Conservation (phyloP, 2,113 vertebrate genomes). For the Ranitomeya imitator region DNA sequence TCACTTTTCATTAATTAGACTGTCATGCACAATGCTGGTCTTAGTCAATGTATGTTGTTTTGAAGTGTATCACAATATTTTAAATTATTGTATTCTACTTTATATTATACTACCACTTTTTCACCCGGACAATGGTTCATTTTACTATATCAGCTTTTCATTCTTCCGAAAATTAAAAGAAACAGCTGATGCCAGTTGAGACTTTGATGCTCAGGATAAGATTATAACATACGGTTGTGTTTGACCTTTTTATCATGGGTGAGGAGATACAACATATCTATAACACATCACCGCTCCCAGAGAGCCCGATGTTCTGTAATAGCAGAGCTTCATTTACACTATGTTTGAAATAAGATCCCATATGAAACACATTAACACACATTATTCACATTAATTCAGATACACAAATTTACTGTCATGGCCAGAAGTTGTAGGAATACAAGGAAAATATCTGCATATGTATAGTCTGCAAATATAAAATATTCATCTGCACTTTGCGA, state of each 20-base stretch:
- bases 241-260: constrained; percentile 19
- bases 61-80: too few relatives aligned
- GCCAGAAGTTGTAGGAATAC: neutral
- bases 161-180: neutral
- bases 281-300: neutral
- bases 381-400: constrained; percentile 1
- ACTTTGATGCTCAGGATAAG: neutral
- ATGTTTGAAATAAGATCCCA: constrained; percentile 12
- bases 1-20: too few relatives aligned
- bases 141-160: neutral
- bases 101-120: neutral
- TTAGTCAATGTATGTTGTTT: too few relatives aligned
- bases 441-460: neutral
- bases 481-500: neutral
- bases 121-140: neutral
- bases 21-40: too few relatives aligned
- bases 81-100: neutral
- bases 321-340: neutral
- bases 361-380: constrained; percentile 3
- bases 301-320: constrained; percentile 4
- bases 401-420: neutral
- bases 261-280: neutral
- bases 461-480: neutral
- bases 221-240: constrained; percentile 17
- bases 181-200: neutral